phyloP scores from a whole-genome alignment of 1,140 invertebrate genomes.

The Nephila pilipes region DNA sequence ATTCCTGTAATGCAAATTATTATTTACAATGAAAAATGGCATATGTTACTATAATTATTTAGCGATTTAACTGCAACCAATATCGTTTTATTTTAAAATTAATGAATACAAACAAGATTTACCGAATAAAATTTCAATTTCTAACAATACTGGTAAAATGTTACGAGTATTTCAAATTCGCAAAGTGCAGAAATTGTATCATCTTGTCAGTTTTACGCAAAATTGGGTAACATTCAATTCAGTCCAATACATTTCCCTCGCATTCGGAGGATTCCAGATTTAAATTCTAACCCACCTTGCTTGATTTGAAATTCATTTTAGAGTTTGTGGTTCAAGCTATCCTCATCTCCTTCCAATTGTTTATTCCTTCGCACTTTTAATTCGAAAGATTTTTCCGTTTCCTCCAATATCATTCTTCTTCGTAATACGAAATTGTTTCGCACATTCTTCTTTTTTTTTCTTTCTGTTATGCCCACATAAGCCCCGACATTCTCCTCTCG shows the following conservation, averaged over 20 bases:
- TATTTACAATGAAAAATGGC: too few species aligned
- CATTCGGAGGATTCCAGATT: neutral
- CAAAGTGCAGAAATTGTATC: neutral
- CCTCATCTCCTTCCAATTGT: neutral
- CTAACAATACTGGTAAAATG: too few species aligned
- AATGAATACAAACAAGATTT: too few species aligned
- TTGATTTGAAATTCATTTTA: neutral
- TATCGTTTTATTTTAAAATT: too few species aligned
- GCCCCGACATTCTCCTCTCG: neutral
- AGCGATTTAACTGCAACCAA: too few species aligned
- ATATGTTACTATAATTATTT: too few species aligned
- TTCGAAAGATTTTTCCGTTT: neutral
- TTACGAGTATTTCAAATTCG: neutral
- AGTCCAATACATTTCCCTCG: neutral
- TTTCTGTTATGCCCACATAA: neutral
- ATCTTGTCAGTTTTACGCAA: neutral
- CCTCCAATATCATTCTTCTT: neutral
- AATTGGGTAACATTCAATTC: neutral
- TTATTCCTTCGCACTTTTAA: neutral
- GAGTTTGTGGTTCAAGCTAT: neutral
- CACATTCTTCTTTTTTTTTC: neutral
- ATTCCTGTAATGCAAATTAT: too few species aligned
- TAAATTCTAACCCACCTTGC: neutral
- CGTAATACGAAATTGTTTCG: neutral
- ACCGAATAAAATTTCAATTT: too few species aligned